A percentile compares a stretch with the other conserved stretches of the same genome.
Conservation (phyloP, 2,797 vertebrate genomes). For the Myotis pilosus region DNA sequence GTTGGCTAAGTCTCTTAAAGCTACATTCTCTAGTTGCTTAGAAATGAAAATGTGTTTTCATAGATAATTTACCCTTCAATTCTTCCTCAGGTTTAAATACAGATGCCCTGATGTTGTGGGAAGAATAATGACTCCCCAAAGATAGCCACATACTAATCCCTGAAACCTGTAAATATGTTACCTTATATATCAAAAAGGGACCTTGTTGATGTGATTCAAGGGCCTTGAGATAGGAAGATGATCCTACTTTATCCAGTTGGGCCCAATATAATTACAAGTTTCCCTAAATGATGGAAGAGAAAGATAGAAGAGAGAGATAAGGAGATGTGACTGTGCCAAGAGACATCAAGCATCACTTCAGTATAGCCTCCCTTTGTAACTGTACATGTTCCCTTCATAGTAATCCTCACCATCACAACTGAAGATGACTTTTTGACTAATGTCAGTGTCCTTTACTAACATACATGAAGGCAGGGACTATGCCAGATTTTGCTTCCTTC, state of each 20-base stretch:
- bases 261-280: not conserved
- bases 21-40: not conserved
- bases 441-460: slow-evolving; percentile 10
- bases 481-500: slow-evolving; percentile 52
- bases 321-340: not conserved
- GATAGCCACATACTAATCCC: not conserved
- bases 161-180: not conserved
- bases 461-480: not conserved
- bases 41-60: not conserved
- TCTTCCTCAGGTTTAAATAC: not conserved
- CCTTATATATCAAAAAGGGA: not conserved
- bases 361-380: not conserved
- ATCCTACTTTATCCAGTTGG: not conserved
- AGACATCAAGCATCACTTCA: not conserved
- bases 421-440: not conserved
- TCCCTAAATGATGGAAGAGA: not conserved
- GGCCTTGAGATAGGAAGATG: not conserved
- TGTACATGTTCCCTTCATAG: not conserved
- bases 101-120: not conserved
- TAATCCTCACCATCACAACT: not conserved
- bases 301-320: not conserved
- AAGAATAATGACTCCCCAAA: not conserved
- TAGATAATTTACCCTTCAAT: not conserved
- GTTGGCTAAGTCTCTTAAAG: not conserved
- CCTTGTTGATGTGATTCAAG: not conserved